Evolutionary conservation across 2,797 vertebrate genomes (phyloP).

Genomic region (Fistularia commersonii): DNA sequence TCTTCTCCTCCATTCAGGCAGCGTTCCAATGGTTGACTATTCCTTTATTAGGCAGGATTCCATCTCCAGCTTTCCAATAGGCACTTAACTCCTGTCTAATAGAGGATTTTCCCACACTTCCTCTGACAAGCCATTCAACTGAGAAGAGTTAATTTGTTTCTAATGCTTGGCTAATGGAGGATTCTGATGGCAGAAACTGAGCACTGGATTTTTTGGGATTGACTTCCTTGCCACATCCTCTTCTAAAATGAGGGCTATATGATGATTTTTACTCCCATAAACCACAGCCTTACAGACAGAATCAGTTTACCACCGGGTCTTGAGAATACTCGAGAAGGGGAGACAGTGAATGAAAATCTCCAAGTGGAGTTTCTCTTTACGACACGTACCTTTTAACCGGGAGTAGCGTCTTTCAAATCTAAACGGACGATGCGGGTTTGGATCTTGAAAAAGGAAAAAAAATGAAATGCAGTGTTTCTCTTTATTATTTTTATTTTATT

Average conservation of each 20-base stretch:
- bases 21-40: slow-evolving; percentile 76
- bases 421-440: slow-evolving; percentile 30
- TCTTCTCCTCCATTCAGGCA: slow-evolving; percentile 68
- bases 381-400: too few relatives aligned
- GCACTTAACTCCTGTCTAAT: slow-evolving; percentile 78
- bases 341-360: slow-evolving; percentile 39
- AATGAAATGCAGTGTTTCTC: slow-evolving; percentile 41
- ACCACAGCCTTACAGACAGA: slow-evolving; percentile 19
- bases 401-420: slow-evolving; percentile 19
- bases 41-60: slow-evolving; percentile 78
- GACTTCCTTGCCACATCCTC: slow-evolving; percentile 53
- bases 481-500: slow-evolving; percentile 38
- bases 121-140: slow-evolving; percentile 73
- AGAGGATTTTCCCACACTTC: slow-evolving; percentile 79
- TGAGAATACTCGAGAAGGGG: slow-evolving; percentile 7
- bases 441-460: slow-evolving; percentile 22
- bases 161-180: slow-evolving; percentile 78
- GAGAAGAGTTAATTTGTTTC: slow-evolving; percentile 80
- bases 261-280: slow-evolving; percentile 33
- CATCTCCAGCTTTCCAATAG: slow-evolving; percentile 75
- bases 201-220: slow-evolving; percentile 55
- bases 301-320: slow-evolving; percentile 36
- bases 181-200: slow-evolving; percentile 69
- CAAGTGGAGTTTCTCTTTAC: slow-evolving; percentile 29
- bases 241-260: slow-evolving; percentile 49